Evolutionary conservation across 2,113 vertebrate species (phyloP).

Genomic region (Empidonax traillii): DNA sequence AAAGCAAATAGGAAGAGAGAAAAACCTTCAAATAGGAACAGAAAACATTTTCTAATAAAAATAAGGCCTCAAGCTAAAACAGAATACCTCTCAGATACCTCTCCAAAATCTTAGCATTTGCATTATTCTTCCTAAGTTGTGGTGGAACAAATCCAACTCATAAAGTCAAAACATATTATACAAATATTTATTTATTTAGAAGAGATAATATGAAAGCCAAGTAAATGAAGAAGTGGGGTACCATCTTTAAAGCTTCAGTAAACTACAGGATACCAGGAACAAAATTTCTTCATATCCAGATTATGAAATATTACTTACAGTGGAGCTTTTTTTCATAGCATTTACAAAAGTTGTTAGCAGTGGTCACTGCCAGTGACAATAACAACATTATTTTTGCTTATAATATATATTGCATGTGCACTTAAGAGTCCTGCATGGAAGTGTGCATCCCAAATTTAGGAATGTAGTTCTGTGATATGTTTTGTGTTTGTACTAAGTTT

Average conservation of each 20-base stretch:
- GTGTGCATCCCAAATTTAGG: not conserved
- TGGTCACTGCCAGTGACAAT: not conserved
- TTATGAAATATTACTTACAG: not conserved
- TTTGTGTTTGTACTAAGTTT: too few species aligned
- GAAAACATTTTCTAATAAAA: conserved; percentile 55
- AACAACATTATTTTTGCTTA: not conserved
- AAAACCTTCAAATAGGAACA: not conserved
- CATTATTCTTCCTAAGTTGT: not conserved
- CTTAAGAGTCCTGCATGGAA: accelerated
- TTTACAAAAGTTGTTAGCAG: not conserved
- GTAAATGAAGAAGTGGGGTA: not conserved
- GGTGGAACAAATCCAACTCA: conserved; percentile 39
- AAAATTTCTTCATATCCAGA: not conserved
- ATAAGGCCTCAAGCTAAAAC: conserved; percentile 36
- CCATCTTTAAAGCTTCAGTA: not conserved
- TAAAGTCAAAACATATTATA: conserved; percentile 23
- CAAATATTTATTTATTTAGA: conserved; percentile 42
- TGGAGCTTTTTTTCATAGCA: not conserved
- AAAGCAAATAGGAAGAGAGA: conserved; percentile 27
- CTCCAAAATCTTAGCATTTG: conserved; percentile 16
- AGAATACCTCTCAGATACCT: conserved; percentile 32
- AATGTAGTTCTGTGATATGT: too few species aligned
- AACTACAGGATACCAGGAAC: not conserved
- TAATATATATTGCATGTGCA: not conserved
- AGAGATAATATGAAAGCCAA: not conserved